Evolutionary conservation across 2,113 vertebrate genomes (phyloP).

Genomic region (Hystrix brachyura): DNA sequence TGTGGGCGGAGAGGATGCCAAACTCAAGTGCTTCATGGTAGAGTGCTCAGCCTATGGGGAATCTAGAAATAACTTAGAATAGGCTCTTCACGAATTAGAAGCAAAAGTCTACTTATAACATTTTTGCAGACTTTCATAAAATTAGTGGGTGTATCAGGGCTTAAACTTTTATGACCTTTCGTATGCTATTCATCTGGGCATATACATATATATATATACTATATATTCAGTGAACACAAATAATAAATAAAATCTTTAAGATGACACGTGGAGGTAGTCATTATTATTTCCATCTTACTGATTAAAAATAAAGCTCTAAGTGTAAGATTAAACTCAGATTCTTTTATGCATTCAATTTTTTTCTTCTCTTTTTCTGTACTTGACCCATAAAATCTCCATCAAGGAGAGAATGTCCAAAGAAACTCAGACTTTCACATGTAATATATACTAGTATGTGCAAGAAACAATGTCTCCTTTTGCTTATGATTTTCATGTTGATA

Average conservation of each 20-base stretch:
- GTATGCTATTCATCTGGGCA: background rate
- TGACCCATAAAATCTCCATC: background rate
- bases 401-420: background rate
- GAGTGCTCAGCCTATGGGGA: background rate
- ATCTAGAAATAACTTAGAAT: constrained; percentile 4
- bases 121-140: constrained; percentile 25
- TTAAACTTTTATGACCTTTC: constrained; percentile 16
- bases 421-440: background rate
- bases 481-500: background rate
- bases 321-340: background rate
- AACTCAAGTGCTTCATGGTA: background rate
- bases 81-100: constrained; percentile 20
- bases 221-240: background rate
- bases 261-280: background rate
- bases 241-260: background rate
- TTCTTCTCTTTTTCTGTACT: constrained; percentile 3
- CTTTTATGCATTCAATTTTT: background rate
- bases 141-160: background rate
- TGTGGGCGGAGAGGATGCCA: background rate
- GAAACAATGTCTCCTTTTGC: background rate
- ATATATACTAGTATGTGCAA: background rate
- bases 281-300: constrained; percentile 22
- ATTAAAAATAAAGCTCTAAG: background rate
- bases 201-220: background rate
- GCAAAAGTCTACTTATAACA: constrained; percentile 23